Percentiles rank a stretch among this genome's conserved stretches.
phyloP scores from a whole-genome alignment of 2,888 invertebrate species.

The Cheilosia urbana region DNA sequence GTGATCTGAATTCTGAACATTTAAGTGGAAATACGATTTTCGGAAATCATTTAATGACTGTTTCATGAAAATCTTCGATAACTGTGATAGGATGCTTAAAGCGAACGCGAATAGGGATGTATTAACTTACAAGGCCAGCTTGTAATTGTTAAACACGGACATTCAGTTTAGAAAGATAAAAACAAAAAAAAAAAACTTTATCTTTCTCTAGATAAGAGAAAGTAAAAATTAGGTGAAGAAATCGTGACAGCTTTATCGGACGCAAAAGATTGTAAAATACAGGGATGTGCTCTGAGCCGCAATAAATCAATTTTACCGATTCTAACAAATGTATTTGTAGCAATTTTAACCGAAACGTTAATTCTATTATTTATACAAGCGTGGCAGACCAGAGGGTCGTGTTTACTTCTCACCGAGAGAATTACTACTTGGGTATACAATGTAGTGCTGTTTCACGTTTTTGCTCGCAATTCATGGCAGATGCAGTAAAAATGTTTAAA shows the following conservation, averaged over 20 bases:
- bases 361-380: neutral
- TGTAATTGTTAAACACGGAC: neutral
- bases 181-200: neutral
- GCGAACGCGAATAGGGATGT: neutral
- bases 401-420: neutral
- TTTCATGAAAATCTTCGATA: neutral
- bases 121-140: slow-evolving; percentile 18
- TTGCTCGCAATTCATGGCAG: slow-evolving; percentile 1
- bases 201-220: slow-evolving; percentile 4
- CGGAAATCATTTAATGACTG: slow-evolving; percentile 16
- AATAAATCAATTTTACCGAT: neutral
- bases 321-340: neutral
- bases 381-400: neutral
- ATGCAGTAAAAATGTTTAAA: slow-evolving; percentile 5
- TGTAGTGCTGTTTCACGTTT: neutral
- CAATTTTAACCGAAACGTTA: neutral
- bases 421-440: neutral
- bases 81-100: neutral
- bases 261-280: neutral
- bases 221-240: neutral
- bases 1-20: too few species aligned
- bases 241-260: neutral
- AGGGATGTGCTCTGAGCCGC: neutral
- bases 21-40: neutral
- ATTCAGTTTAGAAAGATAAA: neutral